Conservation (phyloP, 2,888 invertebrate species). For the Dolomedes plantarius region DNA sequence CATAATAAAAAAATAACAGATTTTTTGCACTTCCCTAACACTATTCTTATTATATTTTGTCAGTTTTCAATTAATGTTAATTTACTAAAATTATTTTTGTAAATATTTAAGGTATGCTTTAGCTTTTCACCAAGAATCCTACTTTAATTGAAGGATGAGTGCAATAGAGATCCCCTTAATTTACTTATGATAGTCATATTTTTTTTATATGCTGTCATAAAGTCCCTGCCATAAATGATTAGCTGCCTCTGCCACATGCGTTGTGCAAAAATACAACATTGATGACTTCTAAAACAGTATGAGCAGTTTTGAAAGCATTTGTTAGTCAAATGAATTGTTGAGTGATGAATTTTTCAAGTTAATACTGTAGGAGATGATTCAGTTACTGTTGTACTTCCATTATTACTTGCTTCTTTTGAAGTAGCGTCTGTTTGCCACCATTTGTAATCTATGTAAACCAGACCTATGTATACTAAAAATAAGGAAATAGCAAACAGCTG, state of each 20-base stretch:
- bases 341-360: slow-evolving; percentile 38
- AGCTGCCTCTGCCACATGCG: too few relatives aligned
- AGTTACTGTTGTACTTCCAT: slow-evolving; percentile 43
- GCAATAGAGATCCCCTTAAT: too few relatives aligned
- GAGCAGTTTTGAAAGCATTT: not conserved
- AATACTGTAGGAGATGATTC: slow-evolving; percentile 64
- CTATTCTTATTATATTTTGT: too few relatives aligned
- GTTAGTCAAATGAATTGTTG: slow-evolving; percentile 74
- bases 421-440: slow-evolving; percentile 13
- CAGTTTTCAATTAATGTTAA: too few relatives aligned
- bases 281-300: not conserved
- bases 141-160: too few relatives aligned
- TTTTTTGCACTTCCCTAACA: too few relatives aligned
- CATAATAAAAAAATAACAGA: too few relatives aligned
- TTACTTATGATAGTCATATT: too few relatives aligned
- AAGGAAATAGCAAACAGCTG: slow-evolving; percentile 47
- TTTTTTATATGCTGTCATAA: too few relatives aligned
- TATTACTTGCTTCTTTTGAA: slow-evolving; percentile 18
- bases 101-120: too few relatives aligned
- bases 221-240: not conserved
- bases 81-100: too few relatives aligned
- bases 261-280: not conserved
- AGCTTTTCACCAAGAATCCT: too few relatives aligned
- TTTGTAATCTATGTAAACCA: slow-evolving; percentile 41
- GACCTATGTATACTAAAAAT: slow-evolving; percentile 37